Base-by-base conservation (phyloP, 2,888 invertebrate species). In the Plusia festucae region DNA sequence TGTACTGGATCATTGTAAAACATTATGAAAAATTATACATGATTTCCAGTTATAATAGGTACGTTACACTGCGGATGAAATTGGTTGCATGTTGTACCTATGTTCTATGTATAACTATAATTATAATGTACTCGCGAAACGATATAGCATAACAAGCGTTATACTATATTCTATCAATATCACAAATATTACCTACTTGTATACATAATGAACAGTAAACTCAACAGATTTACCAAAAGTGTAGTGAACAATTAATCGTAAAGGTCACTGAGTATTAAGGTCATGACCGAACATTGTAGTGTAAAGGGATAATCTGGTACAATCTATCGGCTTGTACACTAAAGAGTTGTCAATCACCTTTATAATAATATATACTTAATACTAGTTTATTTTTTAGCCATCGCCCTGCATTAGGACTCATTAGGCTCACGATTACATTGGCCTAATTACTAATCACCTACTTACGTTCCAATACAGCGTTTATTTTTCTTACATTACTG, bases 251-350 rank as follows among this genome's bases (percentile, higher is more conserved):
- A 46, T 27, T 75, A 30, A 58, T 32, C 27, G 18, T 18, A 40
- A 76, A 76, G 71, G 71, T 76, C 61, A 59, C 30, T 60, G 20
- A 59, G 4, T 49, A 60, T 34, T 65, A 76, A 61, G 76, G 76
- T 70, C 76, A 76, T n/a, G 60, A 65, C 22, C 58, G 18, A 67
- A 53, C 18, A 46, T 63, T 52, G 40, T 57, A 61, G 51, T 27
- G 20, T 24, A 46, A 13, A 52, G 27, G 53, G 44, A 55, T 53
- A 55, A 74, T 60, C 59, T 40, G 40, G 40, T 40, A n/a, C 56
- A 62, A 66, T 57, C 70, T 58, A 53, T 65, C 65, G 53, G 59
- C 52, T 60, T 58, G 52, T 75, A 30, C 9, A 9, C 9, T 30
- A 7, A 30, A 9, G 60, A 58, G 70, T 44, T 53, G 70, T 55